These are phyloP conservation scores for Athene cunicularia DNA, from an alignment of 2,113 vertebrate genomes.

Conservation along the genomic window DNA sequence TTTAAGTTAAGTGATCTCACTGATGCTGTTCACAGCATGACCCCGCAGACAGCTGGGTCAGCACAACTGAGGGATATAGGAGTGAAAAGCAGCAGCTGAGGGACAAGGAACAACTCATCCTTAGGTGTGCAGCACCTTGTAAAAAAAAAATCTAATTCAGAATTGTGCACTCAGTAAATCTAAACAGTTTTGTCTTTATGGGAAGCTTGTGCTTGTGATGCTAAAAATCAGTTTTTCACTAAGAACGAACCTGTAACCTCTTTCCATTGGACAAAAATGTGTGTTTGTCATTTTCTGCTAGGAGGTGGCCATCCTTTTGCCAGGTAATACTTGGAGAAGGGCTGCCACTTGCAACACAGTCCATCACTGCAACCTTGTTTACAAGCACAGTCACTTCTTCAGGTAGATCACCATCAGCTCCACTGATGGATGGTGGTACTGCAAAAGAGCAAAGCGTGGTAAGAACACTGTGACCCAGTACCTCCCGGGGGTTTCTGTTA, in stretches of 20 bases:
- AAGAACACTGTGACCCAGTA: not conserved
- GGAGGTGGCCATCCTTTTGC: slow-evolving; percentile 85
- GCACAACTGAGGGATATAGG: not conserved
- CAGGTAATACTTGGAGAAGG: slow-evolving; percentile 87
- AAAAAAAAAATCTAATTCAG: not conserved
- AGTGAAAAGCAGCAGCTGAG: not conserved
- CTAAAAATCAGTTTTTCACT: not conserved
- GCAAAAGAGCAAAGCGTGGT: not conserved
- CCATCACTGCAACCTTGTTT: slow-evolving; percentile 77
- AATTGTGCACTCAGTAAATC: not conserved
- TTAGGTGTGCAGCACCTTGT: not conserved
- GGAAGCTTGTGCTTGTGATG: not conserved
- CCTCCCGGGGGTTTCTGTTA: not conserved
- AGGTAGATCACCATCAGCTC: slow-evolving; percentile 74
- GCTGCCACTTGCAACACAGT: slow-evolving; percentile 85
- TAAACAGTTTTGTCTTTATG: not conserved
- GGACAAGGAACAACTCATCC: not conserved
- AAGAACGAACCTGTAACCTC: slow-evolving; percentile 85
- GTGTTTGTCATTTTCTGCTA: slow-evolving; percentile 73
- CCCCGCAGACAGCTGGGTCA: not conserved
- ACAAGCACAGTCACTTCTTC: slow-evolving; percentile 87
- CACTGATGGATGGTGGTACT: slow-evolving; percentile 90
- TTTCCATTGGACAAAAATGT: slow-evolving; percentile 81
- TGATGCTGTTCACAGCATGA: not conserved
- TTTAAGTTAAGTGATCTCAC: not conserved